Base-by-base conservation (phyloP, 1,140 invertebrate species). In the Zaprionus capensis region DNA sequence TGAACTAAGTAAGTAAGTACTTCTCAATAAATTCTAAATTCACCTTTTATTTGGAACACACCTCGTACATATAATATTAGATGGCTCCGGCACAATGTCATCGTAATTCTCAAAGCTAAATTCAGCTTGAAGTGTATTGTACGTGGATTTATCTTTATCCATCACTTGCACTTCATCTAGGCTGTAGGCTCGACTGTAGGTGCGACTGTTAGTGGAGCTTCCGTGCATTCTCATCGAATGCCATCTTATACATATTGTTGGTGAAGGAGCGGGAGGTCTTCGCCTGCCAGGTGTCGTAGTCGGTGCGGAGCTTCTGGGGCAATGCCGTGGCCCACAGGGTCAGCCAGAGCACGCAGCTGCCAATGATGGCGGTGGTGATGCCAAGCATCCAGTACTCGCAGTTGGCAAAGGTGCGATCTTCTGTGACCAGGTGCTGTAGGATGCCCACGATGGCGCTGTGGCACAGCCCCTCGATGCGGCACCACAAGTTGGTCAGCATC, bases 361-460 rank as follows among this genome's bases (percentile, higher is more conserved):
- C 84, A 22, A 87, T 88, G 3, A 84, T 28, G 28, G 67, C 70
- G 14, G 83, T 87, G 38, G 58, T 73, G 4, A 73, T 7, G 0
- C 68, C 78, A 38, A 84, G 34, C 5, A 69, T 24, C 84, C 84
- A 87, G 53, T 87, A 84, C 34, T 87, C 84, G 20, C 51, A 84
- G 31, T 17, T 24, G 11, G 44, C 57, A 51, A 73, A 88, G 26
- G 78, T 84, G 15, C 31, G 5, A 11, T 84, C 78, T 12, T 83
- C 84, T 28, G 67, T 62, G 51, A 58, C 51, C 7, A 83, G 17
- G 1, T n/a, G 41, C 28, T 78, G 78, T 0, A 87, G 70, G 14
- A 87, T 57, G 5, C 84, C 81, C 1, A 65, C 34, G 28, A 88
- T 88, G 68, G 83, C 83, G 44, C 81, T 78, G 22, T 87, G 81